A percentile compares a stretch with the other conserved stretches of the same genome.
Conservation (phyloP, 2,888 invertebrate genomes). For the Dicyrtomina minuta region DNA sequence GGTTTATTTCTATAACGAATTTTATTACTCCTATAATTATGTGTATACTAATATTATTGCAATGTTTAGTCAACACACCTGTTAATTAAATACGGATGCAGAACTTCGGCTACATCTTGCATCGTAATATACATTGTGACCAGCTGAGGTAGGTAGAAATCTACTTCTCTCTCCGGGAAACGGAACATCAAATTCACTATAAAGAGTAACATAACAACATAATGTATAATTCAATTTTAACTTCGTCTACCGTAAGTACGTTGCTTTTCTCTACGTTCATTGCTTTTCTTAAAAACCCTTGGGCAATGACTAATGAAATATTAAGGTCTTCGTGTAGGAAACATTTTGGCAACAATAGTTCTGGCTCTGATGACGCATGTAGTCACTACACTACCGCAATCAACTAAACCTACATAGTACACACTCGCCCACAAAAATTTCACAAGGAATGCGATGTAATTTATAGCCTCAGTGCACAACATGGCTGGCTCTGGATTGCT, state of each 20-base stretch:
- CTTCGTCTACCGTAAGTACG: too few relatives aligned
- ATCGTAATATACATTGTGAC: constrained; percentile 98
- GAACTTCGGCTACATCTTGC: constrained; percentile 92
- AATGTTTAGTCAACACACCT: constrained; percentile 62
- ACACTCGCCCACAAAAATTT: not conserved
- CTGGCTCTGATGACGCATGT: too few relatives aligned
- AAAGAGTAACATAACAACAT: constrained; percentile 54
- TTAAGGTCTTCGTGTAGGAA: not conserved
- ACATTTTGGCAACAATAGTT: too few relatives aligned
- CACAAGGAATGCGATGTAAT: too few relatives aligned
- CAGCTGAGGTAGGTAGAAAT: constrained; percentile 96
- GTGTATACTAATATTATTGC: not conserved
- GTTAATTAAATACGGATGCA: constrained; percentile 77
- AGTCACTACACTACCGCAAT: not conserved
- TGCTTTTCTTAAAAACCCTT: too few relatives aligned
- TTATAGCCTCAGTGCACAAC: too few relatives aligned
- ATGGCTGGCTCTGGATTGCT: too few relatives aligned
- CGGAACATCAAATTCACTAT: constrained; percentile 92
- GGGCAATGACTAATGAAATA: not conserved
- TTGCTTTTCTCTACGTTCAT: too few relatives aligned
- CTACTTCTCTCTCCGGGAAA: constrained; percentile 87
- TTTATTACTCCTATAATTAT: not conserved
- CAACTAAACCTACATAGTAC: not conserved
- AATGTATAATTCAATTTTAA: constrained; percentile 10
- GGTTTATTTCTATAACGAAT: too few relatives aligned